Conservation (phyloP, 2,113 vertebrate species). For the Epinephelus cyanopodus region DNA sequence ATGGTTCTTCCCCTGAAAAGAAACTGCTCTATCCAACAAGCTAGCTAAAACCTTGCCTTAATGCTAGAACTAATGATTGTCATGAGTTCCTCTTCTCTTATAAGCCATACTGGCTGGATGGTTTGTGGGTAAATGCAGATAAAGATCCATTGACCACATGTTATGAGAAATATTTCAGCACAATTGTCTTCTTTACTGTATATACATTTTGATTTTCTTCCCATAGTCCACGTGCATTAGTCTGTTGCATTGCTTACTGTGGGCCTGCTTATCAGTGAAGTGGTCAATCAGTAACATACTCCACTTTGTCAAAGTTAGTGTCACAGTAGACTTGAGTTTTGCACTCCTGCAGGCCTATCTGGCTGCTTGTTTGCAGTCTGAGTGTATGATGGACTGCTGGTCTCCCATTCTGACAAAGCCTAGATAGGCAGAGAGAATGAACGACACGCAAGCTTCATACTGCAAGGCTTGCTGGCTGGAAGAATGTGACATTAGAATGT, state of each 20-base stretch:
- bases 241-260: conserved; percentile 32
- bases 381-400: conserved; percentile 23
- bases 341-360: not conserved
- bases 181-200: conserved; percentile 27
- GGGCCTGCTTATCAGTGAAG: not conserved
- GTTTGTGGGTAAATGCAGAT: conserved; percentile 54
- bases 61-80: conserved; percentile 74
- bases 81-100: conserved; percentile 53
- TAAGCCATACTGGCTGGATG: conserved; percentile 83
- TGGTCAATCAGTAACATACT: not conserved
- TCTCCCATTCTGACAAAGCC: conserved; percentile 18
- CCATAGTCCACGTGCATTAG: conserved; percentile 20
- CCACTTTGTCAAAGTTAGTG: conserved; percentile 7
- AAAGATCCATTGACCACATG: conserved; percentile 33
- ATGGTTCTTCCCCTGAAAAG: conserved; percentile 32
- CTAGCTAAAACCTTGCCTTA: conserved; percentile 83
- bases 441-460: not conserved
- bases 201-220: conserved; percentile 32
- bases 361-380: conserved; percentile 7
- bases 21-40: conserved; percentile 37
- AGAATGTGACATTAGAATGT: conserved; percentile 50
- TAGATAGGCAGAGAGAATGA: not conserved
- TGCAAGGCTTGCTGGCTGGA: conserved; percentile 28
- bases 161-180: conserved; percentile 33
- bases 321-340: conserved; percentile 4